Percentiles rank a stretch among this genome's conserved stretches.
phyloP scores from a whole-genome alignment of 1,140 invertebrate species.

The Homarus americanus region DNA sequence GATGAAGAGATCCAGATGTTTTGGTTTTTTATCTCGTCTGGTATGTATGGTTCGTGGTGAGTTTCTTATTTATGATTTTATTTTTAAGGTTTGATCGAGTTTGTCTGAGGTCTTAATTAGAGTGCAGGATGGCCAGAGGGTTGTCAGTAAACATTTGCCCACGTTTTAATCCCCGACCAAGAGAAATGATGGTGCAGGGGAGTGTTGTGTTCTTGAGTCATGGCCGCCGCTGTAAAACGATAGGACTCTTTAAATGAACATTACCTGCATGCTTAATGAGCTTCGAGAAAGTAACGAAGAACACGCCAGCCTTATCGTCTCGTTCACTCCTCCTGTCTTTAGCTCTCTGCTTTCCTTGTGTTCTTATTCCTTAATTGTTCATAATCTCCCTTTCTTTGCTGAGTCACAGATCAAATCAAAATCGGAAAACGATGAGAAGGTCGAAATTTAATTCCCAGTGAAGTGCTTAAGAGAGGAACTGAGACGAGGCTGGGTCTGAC shows the following conservation, averaged over 20 bases:
- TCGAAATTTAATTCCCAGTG: not conserved
- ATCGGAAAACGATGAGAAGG: not conserved
- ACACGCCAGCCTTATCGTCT: not conserved
- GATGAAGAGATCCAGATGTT: too few species aligned
- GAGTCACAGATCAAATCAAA: slow-evolving; percentile 9
- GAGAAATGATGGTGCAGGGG: not conserved
- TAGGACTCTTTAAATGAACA: not conserved
- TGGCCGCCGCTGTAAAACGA: not conserved
- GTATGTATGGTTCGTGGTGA: too few species aligned
- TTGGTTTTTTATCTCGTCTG: too few species aligned
- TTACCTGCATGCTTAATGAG: not conserved
- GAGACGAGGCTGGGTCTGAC: not conserved
- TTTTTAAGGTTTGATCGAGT: too few species aligned
- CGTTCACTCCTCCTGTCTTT: not conserved
- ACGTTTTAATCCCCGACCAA: not conserved
- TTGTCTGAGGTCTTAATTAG: not conserved
- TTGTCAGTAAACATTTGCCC: not conserved
- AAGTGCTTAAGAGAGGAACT: not conserved
- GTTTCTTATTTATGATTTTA: too few species aligned
- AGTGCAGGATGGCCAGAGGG: not conserved
- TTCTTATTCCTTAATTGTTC: not conserved
- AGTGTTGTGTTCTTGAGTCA: not conserved
- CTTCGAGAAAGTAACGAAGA: not conserved
- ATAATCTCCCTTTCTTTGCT: not conserved
- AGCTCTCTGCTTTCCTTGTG: not conserved